Base-by-base conservation (phyloP, 2,888 invertebrate species). In the Sarcophaga carnaria region DNA sequence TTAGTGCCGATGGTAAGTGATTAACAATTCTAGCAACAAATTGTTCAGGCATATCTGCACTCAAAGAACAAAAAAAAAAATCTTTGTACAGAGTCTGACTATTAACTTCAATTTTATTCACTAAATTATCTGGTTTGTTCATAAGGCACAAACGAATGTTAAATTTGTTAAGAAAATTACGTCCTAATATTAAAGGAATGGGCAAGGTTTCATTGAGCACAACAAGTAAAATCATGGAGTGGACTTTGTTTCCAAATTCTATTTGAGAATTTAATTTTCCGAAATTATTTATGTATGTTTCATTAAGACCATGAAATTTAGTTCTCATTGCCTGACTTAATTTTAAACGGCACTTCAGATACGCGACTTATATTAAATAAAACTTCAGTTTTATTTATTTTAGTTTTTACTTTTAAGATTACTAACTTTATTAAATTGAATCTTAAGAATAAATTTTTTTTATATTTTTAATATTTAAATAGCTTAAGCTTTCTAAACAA, bases 141-240 rank as follows among this genome's bases (percentile, higher is more conserved):
- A 67, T n/a, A 37, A 20, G 20, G 37, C 79, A 69, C 45, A 62
- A 70, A 64, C 27, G 69, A 60, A 79, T 70, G 12, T 70, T 70
- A 70, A 69, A 79, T 70, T 37, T 69, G 4, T 10, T 20, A 22
- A 79, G 63, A 45, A 70, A 66, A 54, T 72, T 59, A 11, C 76
- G 60, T 10, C 80, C 80, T 8, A 71, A 66, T 12, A 85, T 20
- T 27, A 81, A 54, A 5, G 84, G 75, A 10, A 80, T 14, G 2
- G 84, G 75, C 14, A 84, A 4, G 20, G 74, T 74, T 4, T 79
- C 77, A 47, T 80, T 66, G 12, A 80, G 83, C 14, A 83, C 75
- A 45, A 83, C 86, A 45, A 76, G 72, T 67, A 86, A 72, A 12
- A n/a, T 69, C 45, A 83, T 69, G 47, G 22, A 45, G 22, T 74